Percentiles rank a stretch among this genome's conserved stretches.
Conservation (phyloP, 92 coral and sea anemone species). For the Paragorgia papillata region DNA sequence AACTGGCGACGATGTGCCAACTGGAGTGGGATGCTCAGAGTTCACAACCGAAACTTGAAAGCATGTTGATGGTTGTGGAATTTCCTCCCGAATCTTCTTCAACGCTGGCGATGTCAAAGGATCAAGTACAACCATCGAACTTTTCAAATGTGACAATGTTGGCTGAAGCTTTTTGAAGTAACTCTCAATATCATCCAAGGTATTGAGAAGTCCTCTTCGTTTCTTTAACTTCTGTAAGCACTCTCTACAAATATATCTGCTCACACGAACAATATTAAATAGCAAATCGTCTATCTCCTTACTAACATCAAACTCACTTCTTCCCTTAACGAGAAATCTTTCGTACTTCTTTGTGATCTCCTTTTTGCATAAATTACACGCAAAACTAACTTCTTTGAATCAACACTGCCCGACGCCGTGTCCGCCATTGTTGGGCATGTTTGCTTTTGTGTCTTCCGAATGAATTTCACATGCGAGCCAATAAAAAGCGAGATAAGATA, state of each 20-base stretch:
- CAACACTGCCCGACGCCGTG: background rate
- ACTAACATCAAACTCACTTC: background rate
- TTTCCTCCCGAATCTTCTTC: constrained; percentile 20
- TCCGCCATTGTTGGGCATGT: constrained; percentile 4
- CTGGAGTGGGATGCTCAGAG: no score
- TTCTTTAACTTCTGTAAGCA: background rate
- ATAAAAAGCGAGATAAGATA: constrained; percentile 2
- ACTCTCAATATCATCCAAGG: background rate
- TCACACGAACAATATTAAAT: background rate
- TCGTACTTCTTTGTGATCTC: background rate
- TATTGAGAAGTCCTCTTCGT: no score
- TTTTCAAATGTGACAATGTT: constrained; percentile 1
- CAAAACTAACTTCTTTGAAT: background rate
- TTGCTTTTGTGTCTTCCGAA: background rate
- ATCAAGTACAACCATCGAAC: background rate
- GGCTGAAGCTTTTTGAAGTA: background rate
- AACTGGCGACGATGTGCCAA: background rate
- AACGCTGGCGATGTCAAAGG: background rate
- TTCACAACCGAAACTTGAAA: no score
- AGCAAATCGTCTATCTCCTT: background rate
- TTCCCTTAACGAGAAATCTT: constrained; percentile 1
- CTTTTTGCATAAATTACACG: background rate
- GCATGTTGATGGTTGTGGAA: background rate
- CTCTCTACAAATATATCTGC: background rate
- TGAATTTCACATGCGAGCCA: constrained; percentile 2